Evolutionary conservation across 1,140 invertebrate species (phyloP), one percentile per base, ranked within the genome.

Genomic region (Drosophila bipectinata): DNA sequence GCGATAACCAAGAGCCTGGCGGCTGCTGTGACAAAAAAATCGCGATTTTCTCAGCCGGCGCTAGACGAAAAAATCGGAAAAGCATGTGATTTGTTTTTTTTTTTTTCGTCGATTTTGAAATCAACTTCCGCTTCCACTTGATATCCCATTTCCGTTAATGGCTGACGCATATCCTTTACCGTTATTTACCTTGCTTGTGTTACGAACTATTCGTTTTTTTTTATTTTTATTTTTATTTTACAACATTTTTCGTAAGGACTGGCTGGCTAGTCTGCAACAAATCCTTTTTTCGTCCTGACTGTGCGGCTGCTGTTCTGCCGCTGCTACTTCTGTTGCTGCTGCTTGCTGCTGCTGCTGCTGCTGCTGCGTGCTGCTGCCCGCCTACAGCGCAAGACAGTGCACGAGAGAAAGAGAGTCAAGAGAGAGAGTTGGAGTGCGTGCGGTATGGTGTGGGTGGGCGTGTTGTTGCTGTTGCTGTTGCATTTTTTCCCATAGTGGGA

Each of bases 391-490:
- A 67, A 64, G 71, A 32, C 47, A 41, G 49, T 47, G 44, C 53
- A 41, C 66, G 44, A 54, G 75, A 51, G 51, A 12, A 60, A 49
- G 28, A 51, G 45, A 55, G 54, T 10, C 51, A 37, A 54, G 47
- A 54, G 63, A 56, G 71, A 26, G 21, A 30, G 15, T 28, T 14
- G 12, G 67, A 47, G 55, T 64, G 80, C 47, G 62, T 58, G 47
- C 32, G 39, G 26, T 28, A 28, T 24, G 59, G 69, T 83, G 79
- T 84, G 81, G 78, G 82, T 74, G 81, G 77, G 62, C 64, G 67
- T 54, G 39, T 53, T 75, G 45, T 37, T 64, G 34, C 45, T 71
- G 56, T 55, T 80, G 53, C 34, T 59, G 26, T 30, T 77, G 73
- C 58, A 73, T 37, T 72, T 52, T 56, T 69, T 41, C 63, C 55